Evolutionary conservation across 2,797 vertebrate genomes (phyloP).

Genomic region (Thamnophis elegans): DNA sequence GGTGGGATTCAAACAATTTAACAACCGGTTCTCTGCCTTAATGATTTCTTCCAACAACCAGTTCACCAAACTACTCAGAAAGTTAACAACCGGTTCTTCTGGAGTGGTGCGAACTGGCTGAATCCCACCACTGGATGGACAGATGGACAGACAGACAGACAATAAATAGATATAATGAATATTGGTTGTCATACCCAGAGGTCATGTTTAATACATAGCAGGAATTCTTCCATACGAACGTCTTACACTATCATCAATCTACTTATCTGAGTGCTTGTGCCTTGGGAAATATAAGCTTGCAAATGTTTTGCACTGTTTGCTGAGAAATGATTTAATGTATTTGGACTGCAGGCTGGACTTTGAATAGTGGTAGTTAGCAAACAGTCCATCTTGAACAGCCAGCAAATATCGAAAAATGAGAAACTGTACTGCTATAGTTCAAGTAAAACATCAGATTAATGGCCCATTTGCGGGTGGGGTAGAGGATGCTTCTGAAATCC

Average conservation of each 20-base stretch:
- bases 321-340: not conserved
- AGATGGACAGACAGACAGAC: no score
- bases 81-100: no score
- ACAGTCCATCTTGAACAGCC: not conserved
- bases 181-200: not conserved
- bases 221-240: not conserved
- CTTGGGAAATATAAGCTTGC: not conserved
- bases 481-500: not conserved
- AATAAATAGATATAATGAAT: not conserved
- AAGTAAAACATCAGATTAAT: not conserved
- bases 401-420: not conserved
- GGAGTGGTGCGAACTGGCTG: no score
- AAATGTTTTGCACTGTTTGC: not conserved
- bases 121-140: no score
- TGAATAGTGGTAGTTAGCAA: not conserved
- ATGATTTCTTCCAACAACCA: no score
- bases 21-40: no score
- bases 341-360: not conserved
- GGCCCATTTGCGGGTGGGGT: not conserved
- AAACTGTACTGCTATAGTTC: not conserved
- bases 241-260: not conserved
- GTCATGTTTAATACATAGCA: not conserved
- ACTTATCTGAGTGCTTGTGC: not conserved
- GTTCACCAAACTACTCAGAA: no score
- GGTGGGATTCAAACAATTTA: no score